Conservation (phyloP, 2,888 invertebrate species). For the Camptogramma bilineatum region DNA sequence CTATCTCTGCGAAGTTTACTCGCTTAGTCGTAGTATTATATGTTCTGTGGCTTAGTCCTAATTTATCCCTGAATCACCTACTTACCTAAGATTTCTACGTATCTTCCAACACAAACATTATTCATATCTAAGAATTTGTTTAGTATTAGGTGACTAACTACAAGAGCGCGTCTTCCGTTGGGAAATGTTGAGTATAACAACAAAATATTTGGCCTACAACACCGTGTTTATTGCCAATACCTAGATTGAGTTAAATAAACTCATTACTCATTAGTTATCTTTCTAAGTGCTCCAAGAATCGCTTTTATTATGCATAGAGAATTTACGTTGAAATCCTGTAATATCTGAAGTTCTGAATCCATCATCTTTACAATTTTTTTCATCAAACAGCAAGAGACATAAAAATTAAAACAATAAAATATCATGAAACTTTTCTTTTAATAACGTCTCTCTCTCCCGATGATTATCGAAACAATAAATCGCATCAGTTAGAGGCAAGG, state of each 20-base stretch:
- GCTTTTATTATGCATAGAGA: background rate
- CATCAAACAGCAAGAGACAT: too few relatives aligned
- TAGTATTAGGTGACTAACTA: slow-evolving; percentile 18
- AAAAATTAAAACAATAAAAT: too few relatives aligned
- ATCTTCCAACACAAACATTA: slow-evolving; percentile 7
- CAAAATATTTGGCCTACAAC: slow-evolving; percentile 3
- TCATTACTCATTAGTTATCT: background rate
- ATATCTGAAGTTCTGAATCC: too few relatives aligned
- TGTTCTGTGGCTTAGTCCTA: too few relatives aligned
- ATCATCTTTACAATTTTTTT: too few relatives aligned
- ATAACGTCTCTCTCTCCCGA: too few relatives aligned
- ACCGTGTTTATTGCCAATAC: slow-evolving; percentile 18
- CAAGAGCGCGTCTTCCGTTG: slow-evolving; percentile 7
- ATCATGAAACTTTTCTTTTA: too few relatives aligned
- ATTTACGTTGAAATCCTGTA: background rate
- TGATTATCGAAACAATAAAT: too few relatives aligned
- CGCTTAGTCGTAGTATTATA: too few relatives aligned
- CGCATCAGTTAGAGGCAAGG: too few relatives aligned
- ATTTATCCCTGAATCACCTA: slow-evolving; percentile 7
- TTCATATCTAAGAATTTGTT: slow-evolving; percentile 11
- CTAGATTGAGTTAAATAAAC: background rate
- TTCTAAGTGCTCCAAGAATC: background rate
- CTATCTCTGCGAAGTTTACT: slow-evolving; percentile 1
- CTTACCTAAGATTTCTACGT: slow-evolving; percentile 4
- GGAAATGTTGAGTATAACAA: slow-evolving; percentile 1